phyloP scores from a whole-genome alignment of 2,797 vertebrate genomes.

The Cossypha caffra region DNA sequence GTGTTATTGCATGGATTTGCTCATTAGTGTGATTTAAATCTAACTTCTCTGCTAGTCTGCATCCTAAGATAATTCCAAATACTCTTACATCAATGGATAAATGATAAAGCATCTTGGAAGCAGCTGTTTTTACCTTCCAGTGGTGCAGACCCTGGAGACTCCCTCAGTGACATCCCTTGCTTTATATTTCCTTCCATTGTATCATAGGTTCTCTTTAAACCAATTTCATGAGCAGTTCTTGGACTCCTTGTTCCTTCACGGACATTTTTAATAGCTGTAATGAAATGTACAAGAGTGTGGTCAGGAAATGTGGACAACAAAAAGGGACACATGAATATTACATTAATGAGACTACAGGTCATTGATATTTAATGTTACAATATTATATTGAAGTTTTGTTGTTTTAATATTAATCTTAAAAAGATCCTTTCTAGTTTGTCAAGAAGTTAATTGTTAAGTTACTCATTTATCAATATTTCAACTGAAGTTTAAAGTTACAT shows the following conservation, averaged over 20 bases:
- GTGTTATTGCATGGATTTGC: neutral
- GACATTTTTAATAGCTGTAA: constrained; percentile 91
- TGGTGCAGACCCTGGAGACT: constrained; percentile 84
- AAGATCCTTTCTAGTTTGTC: neutral
- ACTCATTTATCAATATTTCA: neutral
- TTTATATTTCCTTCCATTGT: constrained; percentile 91
- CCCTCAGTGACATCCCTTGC: constrained; percentile 86
- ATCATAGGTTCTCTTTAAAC: constrained; percentile 91
- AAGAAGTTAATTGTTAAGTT: neutral
- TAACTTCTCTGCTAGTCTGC: neutral
- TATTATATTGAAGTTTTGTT: no score
- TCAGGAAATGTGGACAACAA: neutral
- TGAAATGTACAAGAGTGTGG: neutral
- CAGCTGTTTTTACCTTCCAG: constrained; percentile 84
- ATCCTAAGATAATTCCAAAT: neutral
- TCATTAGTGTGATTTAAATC: neutral
- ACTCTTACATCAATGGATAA: neutral
- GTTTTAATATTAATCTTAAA: no score
- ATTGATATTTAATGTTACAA: neutral
- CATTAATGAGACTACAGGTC: neutral
- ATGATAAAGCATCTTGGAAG: neutral
- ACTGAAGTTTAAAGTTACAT: neutral
- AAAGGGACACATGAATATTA: neutral
- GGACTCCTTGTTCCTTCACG: constrained; percentile 95
- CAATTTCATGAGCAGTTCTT: constrained; percentile 87